Evolutionary conservation across 2,113 vertebrate species (phyloP).

Genomic region (Tyto alba): DNA sequence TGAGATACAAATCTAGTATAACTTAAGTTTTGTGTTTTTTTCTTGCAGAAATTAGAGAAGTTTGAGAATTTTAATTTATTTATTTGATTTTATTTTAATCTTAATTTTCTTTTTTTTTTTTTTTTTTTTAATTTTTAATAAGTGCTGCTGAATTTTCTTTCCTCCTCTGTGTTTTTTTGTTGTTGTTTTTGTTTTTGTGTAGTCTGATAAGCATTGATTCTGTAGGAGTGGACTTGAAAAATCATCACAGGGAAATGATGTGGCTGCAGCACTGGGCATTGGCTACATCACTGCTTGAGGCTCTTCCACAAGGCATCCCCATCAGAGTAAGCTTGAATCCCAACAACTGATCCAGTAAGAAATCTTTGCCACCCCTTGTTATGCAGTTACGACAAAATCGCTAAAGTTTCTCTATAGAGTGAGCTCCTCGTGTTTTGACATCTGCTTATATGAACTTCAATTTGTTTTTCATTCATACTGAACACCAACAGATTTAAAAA

Average conservation of each 20-base stretch:
- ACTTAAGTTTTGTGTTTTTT: background rate
- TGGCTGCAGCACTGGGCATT: background rate
- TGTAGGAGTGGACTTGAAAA: background rate
- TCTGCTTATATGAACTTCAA: background rate
- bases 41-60: background rate
- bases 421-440: background rate
- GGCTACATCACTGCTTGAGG: background rate
- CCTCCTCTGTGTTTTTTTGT: background rate
- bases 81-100: background rate
- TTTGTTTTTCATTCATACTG: background rate
- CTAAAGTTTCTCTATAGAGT: background rate
- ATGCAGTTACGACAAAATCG: accelerated
- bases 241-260: background rate
- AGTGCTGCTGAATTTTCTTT: background rate
- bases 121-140: background rate
- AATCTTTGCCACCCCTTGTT: background rate
- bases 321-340: background rate
- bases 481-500: background rate
- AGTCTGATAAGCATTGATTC: background rate
- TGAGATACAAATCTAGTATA: background rate
- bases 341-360: background rate
- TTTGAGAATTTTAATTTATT: background rate
- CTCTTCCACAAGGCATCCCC: background rate
- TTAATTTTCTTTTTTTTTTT: background rate
- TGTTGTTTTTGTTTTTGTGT: no score